These are phyloP conservation scores for Unio pictorum DNA, from an alignment of 2,888 invertebrate genomes.

Conservation along the genomic window DNA sequence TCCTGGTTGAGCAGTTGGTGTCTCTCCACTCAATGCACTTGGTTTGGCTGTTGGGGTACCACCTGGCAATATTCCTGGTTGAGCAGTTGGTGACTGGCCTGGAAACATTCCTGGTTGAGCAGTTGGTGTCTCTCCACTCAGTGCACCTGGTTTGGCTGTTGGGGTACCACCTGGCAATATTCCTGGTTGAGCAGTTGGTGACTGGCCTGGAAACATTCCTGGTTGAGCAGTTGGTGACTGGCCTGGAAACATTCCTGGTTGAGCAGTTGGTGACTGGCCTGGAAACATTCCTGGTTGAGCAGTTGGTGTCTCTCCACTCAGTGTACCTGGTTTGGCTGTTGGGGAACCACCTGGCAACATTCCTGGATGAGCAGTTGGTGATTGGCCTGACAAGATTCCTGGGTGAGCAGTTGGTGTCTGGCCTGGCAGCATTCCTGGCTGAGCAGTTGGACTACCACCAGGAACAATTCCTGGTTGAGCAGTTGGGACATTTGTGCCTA, in stretches of 20 bases:
- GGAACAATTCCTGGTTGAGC: constrained; percentile 13
- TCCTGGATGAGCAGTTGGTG: constrained; percentile 28
- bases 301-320: constrained; percentile 24
- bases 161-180: no score
- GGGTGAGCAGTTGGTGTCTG: constrained; percentile 26
- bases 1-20: constrained; percentile 31
- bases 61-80: constrained; percentile 18
- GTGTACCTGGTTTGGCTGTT: constrained; percentile 21
- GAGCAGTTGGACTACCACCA: constrained; percentile 22
- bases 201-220: constrained; percentile 4
- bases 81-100: constrained; percentile 25
- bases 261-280: constrained; percentile 26
- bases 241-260: constrained; percentile 13
- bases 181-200: no score
- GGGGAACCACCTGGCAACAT: constrained; percentile 16
- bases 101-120: constrained; percentile 18
- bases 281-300: constrained; percentile 21
- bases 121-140: constrained; percentile 1
- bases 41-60: constrained; percentile 24
- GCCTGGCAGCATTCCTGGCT: constrained; percentile 18
- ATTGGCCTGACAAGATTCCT: constrained; percentile 16
- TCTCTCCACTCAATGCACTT: constrained; percentile 14
- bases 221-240: constrained; percentile 20
- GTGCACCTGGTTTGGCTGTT: no score
- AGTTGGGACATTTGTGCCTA: constrained; percentile 5